Evolutionary conservation across 2,113 vertebrate species (phyloP), one percentile per base, ranked within the genome.

Genomic region (Stegastes partitus): DNA sequence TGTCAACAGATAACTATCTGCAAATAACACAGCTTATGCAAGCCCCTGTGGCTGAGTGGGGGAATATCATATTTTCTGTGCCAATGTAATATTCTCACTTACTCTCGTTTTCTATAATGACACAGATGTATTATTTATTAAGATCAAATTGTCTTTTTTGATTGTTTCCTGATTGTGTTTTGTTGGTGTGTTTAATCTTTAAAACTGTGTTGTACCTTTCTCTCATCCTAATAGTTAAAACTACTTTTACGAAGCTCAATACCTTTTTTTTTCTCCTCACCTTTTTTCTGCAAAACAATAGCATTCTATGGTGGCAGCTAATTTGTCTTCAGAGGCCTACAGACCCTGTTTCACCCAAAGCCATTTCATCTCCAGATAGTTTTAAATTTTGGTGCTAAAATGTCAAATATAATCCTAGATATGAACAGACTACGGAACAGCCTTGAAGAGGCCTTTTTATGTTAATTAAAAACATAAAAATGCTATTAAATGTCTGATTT

Each of bases 1-100:
- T 92, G 94, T 94, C 92, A 94, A 94, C 92, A 94, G 92, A 94
- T 94, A 88, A 86, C 91, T 94, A 92, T 94, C 93, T 93, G 89
- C 84, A 92, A 93, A 93, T 90, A 93, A 87, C 84, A 83, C 72
- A 57, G 83, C 91, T 93, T 89, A 79, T 93, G 91, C 90, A 94
- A 93, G 90, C 83, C 51, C 62, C 47, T 50, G 82, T 31, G 72
- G 74, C 67, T 77, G 77, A 64, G 37, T 55, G 15, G 25, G 14
- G 77, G 50, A 58, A 75, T 76, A 85, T 85, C 79, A 64, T 61
- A 62, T 83, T 75, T 85, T 79, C 82, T 64, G 28, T 69, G 65
- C 18, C 69, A 49, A 28, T 42, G 54, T 19, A 62, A 70, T 61
- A 85, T 65, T 65, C 6, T 42, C 11, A 15, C 1, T 55, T 45